A percentile compares a stretch with the other conserved stretches of the same genome.
phyloP scores from a whole-genome alignment of 1,140 invertebrate genomes.

The Adelges cooleyi region DNA sequence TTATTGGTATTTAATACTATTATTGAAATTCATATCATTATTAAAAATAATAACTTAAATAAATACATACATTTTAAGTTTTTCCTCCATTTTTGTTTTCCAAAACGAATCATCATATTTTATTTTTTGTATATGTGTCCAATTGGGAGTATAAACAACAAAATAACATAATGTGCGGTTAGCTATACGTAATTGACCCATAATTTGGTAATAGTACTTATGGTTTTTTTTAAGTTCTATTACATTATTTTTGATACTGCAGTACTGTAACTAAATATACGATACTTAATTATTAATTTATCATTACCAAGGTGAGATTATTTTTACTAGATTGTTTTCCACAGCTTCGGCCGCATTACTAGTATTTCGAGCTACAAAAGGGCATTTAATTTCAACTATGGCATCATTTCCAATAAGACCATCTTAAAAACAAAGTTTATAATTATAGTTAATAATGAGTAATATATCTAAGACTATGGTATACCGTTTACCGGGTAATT shows the following conservation, averaged over 20 bases:
- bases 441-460: no score
- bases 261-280: not conserved
- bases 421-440: not conserved
- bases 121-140: not conserved
- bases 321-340: no score
- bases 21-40: not conserved
- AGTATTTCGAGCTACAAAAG: not conserved
- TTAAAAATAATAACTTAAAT: not conserved
- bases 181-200: not conserved
- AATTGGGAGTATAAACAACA: not conserved
- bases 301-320: not conserved
- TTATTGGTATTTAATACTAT: not conserved
- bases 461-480: no score
- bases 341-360: not conserved
- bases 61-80: not conserved
- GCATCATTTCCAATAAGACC: not conserved
- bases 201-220: no score
- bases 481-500: no score
- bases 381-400: not conserved
- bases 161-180: not conserved
- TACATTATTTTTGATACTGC: no score
- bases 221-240: not conserved
- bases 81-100: not conserved
- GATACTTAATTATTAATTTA: not conserved
- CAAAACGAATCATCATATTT: no score